Evolutionary conservation across 2,113 vertebrate species (phyloP), one percentile per base, ranked within the genome.

Genomic region (Aegithalos caudatus): DNA sequence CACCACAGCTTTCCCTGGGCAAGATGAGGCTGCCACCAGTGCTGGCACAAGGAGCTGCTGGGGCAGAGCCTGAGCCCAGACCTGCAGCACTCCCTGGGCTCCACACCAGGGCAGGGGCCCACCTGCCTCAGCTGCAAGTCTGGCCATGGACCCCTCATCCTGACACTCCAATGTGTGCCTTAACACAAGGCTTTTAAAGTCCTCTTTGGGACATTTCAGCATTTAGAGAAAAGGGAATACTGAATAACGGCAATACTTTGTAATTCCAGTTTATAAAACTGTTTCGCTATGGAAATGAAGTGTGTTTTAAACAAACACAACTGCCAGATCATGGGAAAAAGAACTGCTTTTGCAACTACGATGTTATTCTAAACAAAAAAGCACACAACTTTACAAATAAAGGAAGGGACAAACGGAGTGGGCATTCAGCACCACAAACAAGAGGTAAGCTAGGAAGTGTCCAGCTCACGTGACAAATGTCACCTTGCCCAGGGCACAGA

Each of bases 281-380:
- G n/a, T 61, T 91, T 60, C 57, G 16, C 45, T 69, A 18, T 3
- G 37, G 37, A 66, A n/a, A n/a, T n/a, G n/a, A n/a, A n/a, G n/a
- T n/a, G n/a, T n/a, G n/a, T n/a, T 3, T 56, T 9, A 11, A 74
- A 86, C 40, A 84, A 14, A 71, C 14, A 50, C 11, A 72, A 50
- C 25, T 85, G 38, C 21, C 61, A 44, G 33, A 42, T 45, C n/a
- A n/a, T 0, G 42, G 70, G 78, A 6, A 11, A 35, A 82, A 56
- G 60, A 54, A 40, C 1, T 54, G 33, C 48, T 70, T 33, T 20
- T 66, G 72, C 20, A 62, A n/a, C 16, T 7, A 16, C 0, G 0
- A 5, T 44, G 51, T 44, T 70, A 37, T 25, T 91, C 35, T 58
- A 58, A 70, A 44, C 22, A 72, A 79, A n/a, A 60, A 47, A 51